Conservation (phyloP, 2,888 invertebrate genomes). For the Nephrotoma appendiculata region DNA sequence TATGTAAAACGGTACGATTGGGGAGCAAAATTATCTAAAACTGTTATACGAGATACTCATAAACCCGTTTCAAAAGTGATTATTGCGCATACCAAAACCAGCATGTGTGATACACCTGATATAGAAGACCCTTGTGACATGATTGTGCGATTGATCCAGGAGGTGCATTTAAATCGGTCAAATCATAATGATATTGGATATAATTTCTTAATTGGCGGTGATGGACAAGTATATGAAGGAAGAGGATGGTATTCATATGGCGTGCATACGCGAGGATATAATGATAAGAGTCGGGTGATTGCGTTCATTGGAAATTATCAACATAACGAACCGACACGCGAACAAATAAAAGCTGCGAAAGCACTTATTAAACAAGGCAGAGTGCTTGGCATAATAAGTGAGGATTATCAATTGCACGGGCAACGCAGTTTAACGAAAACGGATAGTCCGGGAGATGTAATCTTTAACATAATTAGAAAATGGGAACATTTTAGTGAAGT, state of each 20-base stretch:
- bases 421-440: slow-evolving; percentile 52
- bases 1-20: background rate
- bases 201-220: slow-evolving; percentile 64
- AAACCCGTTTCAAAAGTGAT: slow-evolving; percentile 34
- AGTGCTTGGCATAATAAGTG: slow-evolving; percentile 37
- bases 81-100: slow-evolving; percentile 47
- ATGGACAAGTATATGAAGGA: slow-evolving; percentile 55
- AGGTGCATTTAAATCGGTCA: slow-evolving; percentile 47
- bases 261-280: slow-evolving; percentile 41
- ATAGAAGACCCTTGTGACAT: background rate
- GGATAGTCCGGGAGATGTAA: slow-evolving; percentile 47
- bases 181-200: slow-evolving; percentile 49
- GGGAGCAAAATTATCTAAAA: background rate
- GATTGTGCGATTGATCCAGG: slow-evolving; percentile 41
- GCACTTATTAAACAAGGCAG: slow-evolving; percentile 47
- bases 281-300: background rate
- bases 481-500: slow-evolving; percentile 34
- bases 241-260: slow-evolving; percentile 55
- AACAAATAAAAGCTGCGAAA: slow-evolving; percentile 41
- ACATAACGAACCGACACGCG: slow-evolving; percentile 30
- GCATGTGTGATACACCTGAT: slow-evolving; percentile 38
- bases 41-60: background rate
- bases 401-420: slow-evolving; percentile 50
- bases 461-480: slow-evolving; percentile 43
- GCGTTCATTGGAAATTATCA: background rate